Percentiles rank a stretch among this genome's conserved stretches.
phyloP scores from a whole-genome alignment of 2,113 vertebrate genomes.

The Leuciscus idus region DNA sequence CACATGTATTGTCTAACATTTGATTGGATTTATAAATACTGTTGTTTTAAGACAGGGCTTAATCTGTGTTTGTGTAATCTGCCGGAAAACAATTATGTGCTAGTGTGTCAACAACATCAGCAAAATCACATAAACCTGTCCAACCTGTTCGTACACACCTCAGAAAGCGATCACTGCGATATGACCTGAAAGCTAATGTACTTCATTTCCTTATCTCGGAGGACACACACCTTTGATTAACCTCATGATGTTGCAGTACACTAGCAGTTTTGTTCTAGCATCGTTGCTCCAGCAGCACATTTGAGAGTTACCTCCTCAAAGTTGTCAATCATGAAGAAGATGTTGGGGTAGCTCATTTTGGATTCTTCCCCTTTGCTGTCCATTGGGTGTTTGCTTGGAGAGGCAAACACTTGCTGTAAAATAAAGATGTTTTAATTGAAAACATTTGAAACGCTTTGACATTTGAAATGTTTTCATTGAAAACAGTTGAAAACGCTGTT shows the following conservation, averaged over 20 bases:
- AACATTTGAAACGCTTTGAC: too few relatives aligned
- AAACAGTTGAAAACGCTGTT: neutral
- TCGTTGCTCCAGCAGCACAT: neutral
- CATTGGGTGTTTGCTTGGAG: conserved; percentile 97
- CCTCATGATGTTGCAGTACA: conserved; percentile 1
- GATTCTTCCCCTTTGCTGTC: conserved; percentile 99
- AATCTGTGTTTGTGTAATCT: neutral
- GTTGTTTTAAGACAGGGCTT: neutral
- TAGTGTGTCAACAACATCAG: neutral
- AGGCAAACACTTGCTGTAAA: conserved; percentile 94
- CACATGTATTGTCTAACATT: neutral
- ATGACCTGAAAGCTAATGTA: neutral
- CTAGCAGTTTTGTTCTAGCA: neutral
- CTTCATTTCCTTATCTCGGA: neutral
- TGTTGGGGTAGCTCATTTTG: conserved; percentile 99
- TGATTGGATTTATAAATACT: neutral
- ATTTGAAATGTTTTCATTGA: too few relatives aligned
- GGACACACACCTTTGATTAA: neutral
- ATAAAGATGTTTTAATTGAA: neutral
- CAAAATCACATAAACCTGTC: neutral
- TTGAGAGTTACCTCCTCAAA: conserved; percentile 90
- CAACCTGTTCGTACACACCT: neutral
- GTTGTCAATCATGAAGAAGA: conserved; percentile 99
- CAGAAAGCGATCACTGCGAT: neutral
- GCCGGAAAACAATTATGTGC: too few relatives aligned